Percentiles rank a stretch among this genome's conserved stretches.
Evolutionary conservation across 2,797 vertebrate genomes (phyloP).

Genomic region (Parotocinclus haroldoi): DNA sequence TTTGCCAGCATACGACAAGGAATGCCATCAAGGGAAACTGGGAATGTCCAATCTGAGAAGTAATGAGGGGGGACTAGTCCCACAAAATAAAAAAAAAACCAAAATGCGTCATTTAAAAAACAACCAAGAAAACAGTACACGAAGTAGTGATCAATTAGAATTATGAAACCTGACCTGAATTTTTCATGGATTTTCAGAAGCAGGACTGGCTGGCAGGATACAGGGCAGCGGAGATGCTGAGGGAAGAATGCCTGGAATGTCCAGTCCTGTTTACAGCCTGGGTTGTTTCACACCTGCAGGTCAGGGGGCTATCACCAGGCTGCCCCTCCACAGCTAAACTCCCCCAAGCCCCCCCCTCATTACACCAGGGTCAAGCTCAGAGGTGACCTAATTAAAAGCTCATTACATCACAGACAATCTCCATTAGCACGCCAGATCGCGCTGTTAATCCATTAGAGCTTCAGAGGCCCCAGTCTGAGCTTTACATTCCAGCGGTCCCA

Average conservation of each 20-base stretch:
- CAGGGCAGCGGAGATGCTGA: conserved; percentile 67
- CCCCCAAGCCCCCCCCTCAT: conserved; percentile 64
- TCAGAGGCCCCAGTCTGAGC: conserved; percentile 73
- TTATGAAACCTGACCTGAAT: conserved; percentile 67
- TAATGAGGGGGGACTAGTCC: too few species aligned
- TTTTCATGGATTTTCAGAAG: conserved; percentile 63
- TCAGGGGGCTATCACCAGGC: conserved; percentile 77
- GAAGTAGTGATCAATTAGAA: neutral
- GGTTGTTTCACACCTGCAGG: conserved; percentile 78
- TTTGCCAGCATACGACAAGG: neutral
- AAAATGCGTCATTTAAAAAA: too few species aligned
- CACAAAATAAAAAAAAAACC: too few species aligned
- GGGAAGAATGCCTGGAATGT: conserved; percentile 75
- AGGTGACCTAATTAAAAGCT: conserved; percentile 96
- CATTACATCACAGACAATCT: conserved; percentile 91
- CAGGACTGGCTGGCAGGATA: conserved; percentile 63
- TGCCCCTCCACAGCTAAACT: conserved; percentile 54
- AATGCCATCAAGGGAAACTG: neutral
- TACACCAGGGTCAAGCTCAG: conserved; percentile 90
- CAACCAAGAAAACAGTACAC: too few species aligned
- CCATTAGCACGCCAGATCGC: conserved; percentile 86
- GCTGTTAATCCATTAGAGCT: conserved; percentile 88
- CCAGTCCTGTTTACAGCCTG: conserved; percentile 70
- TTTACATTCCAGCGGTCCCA: conserved; percentile 74
- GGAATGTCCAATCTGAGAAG: too few species aligned